A percentile compares a stretch with the other conserved stretches of the same genome.
Conservation (phyloP, 1,140 invertebrate species). For the Drosophila hydei region DNA sequence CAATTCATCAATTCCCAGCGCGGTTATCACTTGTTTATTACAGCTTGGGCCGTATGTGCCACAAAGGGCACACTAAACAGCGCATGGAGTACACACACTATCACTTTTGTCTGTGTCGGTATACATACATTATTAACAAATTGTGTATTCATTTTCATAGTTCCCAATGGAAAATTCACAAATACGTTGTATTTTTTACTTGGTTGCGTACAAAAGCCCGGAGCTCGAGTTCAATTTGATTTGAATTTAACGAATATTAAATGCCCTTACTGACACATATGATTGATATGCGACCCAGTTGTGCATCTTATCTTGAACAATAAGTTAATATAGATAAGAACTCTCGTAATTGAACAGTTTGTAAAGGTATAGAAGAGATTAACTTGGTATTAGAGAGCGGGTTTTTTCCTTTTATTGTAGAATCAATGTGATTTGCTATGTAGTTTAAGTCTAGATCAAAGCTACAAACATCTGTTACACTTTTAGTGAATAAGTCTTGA, state of each 20-base stretch:
- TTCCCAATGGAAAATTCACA: slow-evolving; percentile 24
- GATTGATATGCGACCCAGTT: background rate
- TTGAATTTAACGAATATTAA: background rate
- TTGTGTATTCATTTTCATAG: slow-evolving; percentile 27
- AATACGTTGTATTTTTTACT: background rate
- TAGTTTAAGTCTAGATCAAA: no score
- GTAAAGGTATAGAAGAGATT: no score
- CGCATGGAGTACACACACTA: slow-evolving; percentile 1
- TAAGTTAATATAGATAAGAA: no score
- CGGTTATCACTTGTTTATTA: slow-evolving; percentile 31
- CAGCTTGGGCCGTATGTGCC: slow-evolving; percentile 7
- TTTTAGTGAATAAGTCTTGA: no score
- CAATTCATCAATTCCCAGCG: slow-evolving; percentile 15
- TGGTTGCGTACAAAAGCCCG: background rate
- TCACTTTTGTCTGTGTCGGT: background rate
- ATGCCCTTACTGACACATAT: background rate
- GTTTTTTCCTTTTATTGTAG: background rate
- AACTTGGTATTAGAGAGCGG: no score
- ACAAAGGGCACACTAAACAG: slow-evolving; percentile 28
- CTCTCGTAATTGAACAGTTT: no score
- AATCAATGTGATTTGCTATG: no score
- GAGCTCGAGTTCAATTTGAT: background rate
- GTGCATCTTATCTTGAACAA: no score
- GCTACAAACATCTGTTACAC: no score
- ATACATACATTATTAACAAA: slow-evolving; percentile 32